phyloP scores from a whole-genome alignment of 2,797 vertebrate genomes.

The Vespertilio murinus region DNA sequence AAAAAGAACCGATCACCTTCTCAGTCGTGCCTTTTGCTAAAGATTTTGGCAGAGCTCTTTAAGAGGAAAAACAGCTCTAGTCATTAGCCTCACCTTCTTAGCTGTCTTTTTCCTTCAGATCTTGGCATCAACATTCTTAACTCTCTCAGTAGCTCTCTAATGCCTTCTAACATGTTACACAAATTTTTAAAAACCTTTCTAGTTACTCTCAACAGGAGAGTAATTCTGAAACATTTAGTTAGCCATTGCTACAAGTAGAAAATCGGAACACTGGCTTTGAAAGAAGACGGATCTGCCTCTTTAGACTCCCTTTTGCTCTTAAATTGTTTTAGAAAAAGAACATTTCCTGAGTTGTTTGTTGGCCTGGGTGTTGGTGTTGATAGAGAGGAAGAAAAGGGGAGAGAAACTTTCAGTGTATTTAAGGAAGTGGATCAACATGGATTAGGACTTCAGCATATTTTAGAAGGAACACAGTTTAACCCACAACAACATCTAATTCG shows the following conservation, averaged over 20 bases:
- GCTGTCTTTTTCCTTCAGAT: neutral
- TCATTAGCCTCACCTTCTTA: neutral
- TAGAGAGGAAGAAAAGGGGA: neutral
- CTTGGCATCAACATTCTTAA: neutral
- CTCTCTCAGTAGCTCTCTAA: neutral
- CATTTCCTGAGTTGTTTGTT: neutral
- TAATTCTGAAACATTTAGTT: neutral
- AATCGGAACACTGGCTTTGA: neutral
- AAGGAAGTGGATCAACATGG: neutral
- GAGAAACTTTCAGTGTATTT: neutral
- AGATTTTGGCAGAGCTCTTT: neutral
- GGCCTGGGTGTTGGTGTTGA: neutral
- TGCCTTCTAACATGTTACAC: neutral
- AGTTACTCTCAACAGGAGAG: neutral
- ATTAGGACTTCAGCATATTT: neutral
- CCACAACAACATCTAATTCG: neutral
- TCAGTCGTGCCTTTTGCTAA: neutral
- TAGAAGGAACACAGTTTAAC: neutral
- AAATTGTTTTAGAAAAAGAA: neutral
- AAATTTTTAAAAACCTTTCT: neutral
- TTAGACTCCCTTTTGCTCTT: neutral
- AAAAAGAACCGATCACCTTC: neutral
- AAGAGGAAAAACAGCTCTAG: neutral
- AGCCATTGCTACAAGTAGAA: neutral
- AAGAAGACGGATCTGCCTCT: neutral